Conservation (phyloP, 1,140 invertebrate genomes). For the Brachionus asplanchnoidis region DNA sequence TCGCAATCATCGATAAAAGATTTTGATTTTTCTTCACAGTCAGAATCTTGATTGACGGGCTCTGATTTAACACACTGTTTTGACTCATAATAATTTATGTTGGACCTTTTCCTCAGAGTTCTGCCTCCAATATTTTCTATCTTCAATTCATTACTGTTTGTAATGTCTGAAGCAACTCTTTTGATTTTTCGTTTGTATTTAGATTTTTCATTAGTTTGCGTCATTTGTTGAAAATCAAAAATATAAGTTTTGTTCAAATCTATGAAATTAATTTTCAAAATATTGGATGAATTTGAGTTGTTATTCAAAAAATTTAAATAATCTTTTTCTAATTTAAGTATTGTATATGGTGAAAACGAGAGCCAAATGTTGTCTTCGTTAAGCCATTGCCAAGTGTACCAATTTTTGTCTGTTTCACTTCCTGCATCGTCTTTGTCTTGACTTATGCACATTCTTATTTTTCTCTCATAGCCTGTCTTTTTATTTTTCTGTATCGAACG, state of each 20-base stretch:
- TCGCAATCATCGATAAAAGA: background rate
- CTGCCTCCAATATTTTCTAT: background rate
- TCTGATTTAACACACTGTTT: background rate
- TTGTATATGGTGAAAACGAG: background rate
- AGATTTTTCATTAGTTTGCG: conserved; percentile 17
- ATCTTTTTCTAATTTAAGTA: background rate
- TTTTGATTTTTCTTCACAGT: background rate
- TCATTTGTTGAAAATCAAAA: conserved; percentile 13
- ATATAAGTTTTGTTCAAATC: background rate
- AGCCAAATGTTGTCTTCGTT: conserved; percentile 22
- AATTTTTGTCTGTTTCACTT: conserved; percentile 30
- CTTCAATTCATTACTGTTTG: background rate
- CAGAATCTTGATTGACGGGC: background rate
- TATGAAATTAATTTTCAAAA: background rate
- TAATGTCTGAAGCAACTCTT: conserved; percentile 6
- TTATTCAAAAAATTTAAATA: background rate
- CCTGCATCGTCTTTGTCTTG: background rate
- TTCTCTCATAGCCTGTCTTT: background rate
- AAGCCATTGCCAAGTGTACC: conserved; percentile 25
- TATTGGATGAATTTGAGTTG: background rate
- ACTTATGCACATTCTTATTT: background rate
- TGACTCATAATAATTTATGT: background rate
- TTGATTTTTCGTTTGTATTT: background rate
- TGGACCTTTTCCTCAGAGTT: background rate
- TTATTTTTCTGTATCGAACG: background rate